Evolutionary conservation across 2,113 vertebrate genomes (phyloP), one percentile per base, ranked within the genome.

Genomic region (Bufo gargarizans): DNA sequence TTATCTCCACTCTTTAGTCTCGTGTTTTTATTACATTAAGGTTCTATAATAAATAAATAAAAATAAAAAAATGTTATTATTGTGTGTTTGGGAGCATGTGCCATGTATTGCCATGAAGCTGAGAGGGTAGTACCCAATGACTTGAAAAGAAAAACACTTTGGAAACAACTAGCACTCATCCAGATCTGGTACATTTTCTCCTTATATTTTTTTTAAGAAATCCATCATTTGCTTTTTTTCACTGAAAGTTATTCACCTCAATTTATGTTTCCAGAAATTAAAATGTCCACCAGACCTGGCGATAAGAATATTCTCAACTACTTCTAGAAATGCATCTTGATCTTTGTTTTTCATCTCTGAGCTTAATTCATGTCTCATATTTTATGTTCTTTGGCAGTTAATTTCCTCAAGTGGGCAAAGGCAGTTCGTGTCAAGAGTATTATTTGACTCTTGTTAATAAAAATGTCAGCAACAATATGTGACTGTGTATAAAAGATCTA

Each of bases 371-470:
- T 43, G 76, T 85, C 20, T 84, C 82, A 84, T 77, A 85, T 85
- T 85, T 85, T 76, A 85, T 76, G 50, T 13, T n/a, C 16, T 59
- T 85, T 85, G 84, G 71, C 84, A 85, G 84, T 61, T 85, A 53
- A 85, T 85, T 85, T 85, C 84, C 71, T 76, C 84, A 71, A 85
- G 71, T 77, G 71, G 53, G 71, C 22, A 85, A 14, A 61, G 12
- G 53, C 16, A 76, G 56, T 77, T 77, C 77, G 69, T 86, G 72
- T 63, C 53, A 76, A 50, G 43, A 61, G 71, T 50, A 77, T 63
- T 77, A 85, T 86, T 86, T 63, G 33, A 61, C 72, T 77, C 45
- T 14, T 77, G 56, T 22, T 86, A 86, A 86, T 86, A 86, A 86
- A 86, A 86, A 77, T 86, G 84, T 77, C 84, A 86, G 43, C 47